Evolutionary conservation across 1,140 invertebrate species (phyloP).

Genomic region (Condylostylus longicornis): DNA sequence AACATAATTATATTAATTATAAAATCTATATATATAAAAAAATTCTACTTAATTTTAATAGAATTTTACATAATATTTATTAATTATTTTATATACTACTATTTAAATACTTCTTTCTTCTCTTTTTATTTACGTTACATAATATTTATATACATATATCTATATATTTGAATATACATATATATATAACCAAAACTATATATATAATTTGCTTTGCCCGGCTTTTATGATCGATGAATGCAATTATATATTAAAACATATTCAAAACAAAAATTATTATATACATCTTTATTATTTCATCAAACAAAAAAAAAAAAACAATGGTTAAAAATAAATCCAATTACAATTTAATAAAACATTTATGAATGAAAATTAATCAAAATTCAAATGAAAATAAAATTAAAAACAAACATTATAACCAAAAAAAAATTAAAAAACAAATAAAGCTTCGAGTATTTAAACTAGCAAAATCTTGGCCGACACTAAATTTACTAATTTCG

Average conservation of each 20-base stretch:
- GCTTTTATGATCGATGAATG: no score
- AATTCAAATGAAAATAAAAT: not conserved
- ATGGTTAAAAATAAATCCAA: constrained; percentile 1
- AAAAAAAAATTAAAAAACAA: constrained; percentile 9
- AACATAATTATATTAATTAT: no score
- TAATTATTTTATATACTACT: no score
- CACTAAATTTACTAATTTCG: constrained; percentile 89
- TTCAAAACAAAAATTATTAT: no score
- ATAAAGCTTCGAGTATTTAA: constrained; percentile 91
- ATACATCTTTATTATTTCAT: no score
- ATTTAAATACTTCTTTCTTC: no score
- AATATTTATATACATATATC: not conserved
- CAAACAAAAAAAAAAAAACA: constrained; percentile 7
- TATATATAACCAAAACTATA: no score
- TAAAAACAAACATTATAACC: not conserved
- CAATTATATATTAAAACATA: no score
- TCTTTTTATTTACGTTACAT: no score
- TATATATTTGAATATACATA: constrained; percentile 1
- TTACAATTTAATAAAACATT: constrained; percentile 3
- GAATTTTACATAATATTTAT: no score
- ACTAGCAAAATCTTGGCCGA: constrained; percentile 95
- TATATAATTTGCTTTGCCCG: constrained; percentile 31
- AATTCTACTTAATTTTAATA: no score
- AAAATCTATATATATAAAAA: no score
- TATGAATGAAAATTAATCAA: constrained; percentile 5